Base-by-base conservation (phyloP, 2,797 vertebrate species). In the Echiichthys vipera region DNA sequence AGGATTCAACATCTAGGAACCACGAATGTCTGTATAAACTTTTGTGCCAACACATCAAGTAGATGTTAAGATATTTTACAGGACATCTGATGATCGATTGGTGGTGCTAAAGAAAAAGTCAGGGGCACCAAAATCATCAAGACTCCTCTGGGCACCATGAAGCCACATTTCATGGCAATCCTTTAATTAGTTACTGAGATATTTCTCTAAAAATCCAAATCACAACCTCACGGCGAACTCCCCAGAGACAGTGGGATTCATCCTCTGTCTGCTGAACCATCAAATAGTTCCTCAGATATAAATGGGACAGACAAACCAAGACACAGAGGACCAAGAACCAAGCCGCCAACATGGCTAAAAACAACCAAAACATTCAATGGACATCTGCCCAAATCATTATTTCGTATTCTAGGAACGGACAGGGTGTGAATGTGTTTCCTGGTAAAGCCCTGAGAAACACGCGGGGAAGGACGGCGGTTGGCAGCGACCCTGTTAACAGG, bases 401-500 rank as follows among this genome's bases (percentile, higher is more conserved):
- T 40, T 25, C 65, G 43, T 42, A 45, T 79, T 75, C 68, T 70
- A 55, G 36, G 37, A 74, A 67, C 46, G 30, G 66, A 47, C 6
- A n/a, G 14, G n/a, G 42, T 64, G 55, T 70, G 15, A 61, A 66
- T n/a, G 53, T 4, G 40, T 50, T 71, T 80, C 51, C 27, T 24
- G n/a, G 50, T 53, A 58, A 58, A 54, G 34, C 49, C 39, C 17
- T 2, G 11, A 67, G 29, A 12, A 9, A 54, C 59, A 64, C 1
- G 14, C 34, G 14, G 3, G 20, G 30, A 15, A 49, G 27, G 36
- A 13, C 9, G 0, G 5, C 29, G 10, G 18, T 15, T 56, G 69
- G 61, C 62, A 70, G 56, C 7, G 5, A 37, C 37, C 9, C 1
- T 7, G 71, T 50, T 40, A 86, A 81, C 86, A 89, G 80, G 71